Evolutionary conservation across 2,888 invertebrate species (phyloP).

Genomic region (Drosophila kuntzei): DNA sequence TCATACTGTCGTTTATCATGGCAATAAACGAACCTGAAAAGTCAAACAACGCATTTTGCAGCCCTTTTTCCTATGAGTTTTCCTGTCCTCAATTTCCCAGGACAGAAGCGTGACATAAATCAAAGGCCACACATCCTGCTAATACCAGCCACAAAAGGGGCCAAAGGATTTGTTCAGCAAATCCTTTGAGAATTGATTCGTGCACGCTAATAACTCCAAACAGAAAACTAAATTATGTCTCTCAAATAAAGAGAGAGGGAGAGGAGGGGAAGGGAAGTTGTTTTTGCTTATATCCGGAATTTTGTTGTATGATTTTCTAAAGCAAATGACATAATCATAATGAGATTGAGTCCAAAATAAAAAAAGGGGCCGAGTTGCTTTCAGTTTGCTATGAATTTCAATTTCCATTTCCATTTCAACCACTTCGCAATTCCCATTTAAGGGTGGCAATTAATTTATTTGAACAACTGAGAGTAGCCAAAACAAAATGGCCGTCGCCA

Average conservation of each 20-base stretch:
- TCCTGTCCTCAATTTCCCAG: conserved; percentile 61
- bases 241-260: neutral
- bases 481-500: conserved; percentile 64
- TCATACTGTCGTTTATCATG: conserved; percentile 55
- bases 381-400: conserved; percentile 69
- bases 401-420: conserved; percentile 57
- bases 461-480: conserved; percentile 35
- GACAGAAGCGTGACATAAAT: conserved; percentile 80
- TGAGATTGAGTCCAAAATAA: conserved; percentile 21
- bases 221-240: conserved; percentile 76
- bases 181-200: conserved; percentile 84
- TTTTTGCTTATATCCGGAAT: conserved; percentile 49
- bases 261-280: conserved; percentile 4
- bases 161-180: conserved; percentile 78
- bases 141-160: conserved; percentile 26
- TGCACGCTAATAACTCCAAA: conserved; percentile 83
- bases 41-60: conserved; percentile 48
- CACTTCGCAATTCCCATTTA: conserved; percentile 42
- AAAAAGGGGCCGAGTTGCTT: conserved; percentile 1
- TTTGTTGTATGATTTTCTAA: conserved; percentile 49
- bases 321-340: conserved; percentile 78
- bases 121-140: conserved; percentile 51
- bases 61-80: conserved; percentile 41
- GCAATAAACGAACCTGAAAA: conserved; percentile 62
- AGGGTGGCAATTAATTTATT: conserved; percentile 79